phyloP scores from a whole-genome alignment of 92 coral and sea anemone genomes.

The Virgularia gustaviana region DNA sequence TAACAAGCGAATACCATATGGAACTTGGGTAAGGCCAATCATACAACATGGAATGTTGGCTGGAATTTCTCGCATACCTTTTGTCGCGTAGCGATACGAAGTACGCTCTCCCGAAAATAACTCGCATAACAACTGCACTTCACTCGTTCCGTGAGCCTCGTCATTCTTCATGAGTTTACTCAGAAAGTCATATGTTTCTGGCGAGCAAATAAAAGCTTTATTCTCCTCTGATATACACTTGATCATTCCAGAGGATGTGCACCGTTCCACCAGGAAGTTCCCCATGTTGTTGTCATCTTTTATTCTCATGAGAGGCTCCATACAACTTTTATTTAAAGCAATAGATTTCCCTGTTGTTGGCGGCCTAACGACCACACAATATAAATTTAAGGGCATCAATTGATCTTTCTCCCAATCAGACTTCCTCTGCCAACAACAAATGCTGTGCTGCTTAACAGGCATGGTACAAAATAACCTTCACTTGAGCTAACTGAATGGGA shows the following conservation, averaged over 20 bases:
- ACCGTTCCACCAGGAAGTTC: constrained; percentile 11
- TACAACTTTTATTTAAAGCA: neutral
- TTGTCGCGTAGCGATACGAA: constrained; percentile 51
- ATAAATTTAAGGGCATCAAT: neutral
- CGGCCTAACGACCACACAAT: too few relatives aligned
- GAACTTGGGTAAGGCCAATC: constrained; percentile 45
- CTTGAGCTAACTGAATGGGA: constrained; percentile 30
- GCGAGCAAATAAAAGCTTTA: constrained; percentile 30
- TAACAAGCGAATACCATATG: constrained; percentile 41
- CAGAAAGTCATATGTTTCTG: constrained; percentile 42
- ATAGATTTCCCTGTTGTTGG: neutral
- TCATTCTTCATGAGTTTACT: constrained; percentile 46
- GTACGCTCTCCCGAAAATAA: too few relatives aligned
- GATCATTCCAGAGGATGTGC: constrained; percentile 12
- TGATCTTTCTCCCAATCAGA: neutral
- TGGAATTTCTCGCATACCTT: constrained; percentile 39
- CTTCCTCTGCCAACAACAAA: constrained; percentile 35
- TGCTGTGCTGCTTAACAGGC: constrained; percentile 43
- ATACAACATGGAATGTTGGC: constrained; percentile 44
- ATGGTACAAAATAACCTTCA: constrained; percentile 44
- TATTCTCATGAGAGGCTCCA: neutral
- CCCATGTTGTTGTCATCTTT: neutral
- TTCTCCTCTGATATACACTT: constrained; percentile 10
- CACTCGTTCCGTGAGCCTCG: constrained; percentile 54
- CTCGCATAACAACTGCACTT: constrained; percentile 55